Conservation (phyloP, 1,140 invertebrate species). For the Calephelis nemesis region DNA sequence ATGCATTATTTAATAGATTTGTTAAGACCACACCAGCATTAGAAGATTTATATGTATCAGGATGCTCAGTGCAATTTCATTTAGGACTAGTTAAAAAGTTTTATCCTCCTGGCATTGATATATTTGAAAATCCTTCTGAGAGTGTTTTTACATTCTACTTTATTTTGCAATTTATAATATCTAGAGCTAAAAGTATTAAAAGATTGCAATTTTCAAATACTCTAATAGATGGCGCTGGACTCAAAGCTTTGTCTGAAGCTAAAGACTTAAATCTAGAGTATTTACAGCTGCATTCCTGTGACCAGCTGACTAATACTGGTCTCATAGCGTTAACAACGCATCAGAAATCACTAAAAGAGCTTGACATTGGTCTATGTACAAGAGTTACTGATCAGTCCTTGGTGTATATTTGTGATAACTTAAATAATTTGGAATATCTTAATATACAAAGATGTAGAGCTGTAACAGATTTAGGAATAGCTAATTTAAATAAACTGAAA, state of each 20-base stretch:
- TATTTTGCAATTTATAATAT: conserved; percentile 80
- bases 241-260: conserved; percentile 79
- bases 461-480: conserved; percentile 81
- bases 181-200: conserved; percentile 79
- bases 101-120: conserved; percentile 77
- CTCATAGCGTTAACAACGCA: conserved; percentile 78
- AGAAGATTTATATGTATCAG: conserved; percentile 81
- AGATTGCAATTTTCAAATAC: conserved; percentile 83
- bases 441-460: conserved; percentile 81
- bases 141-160: conserved; percentile 86
- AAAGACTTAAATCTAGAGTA: conserved; percentile 79
- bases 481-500: conserved; percentile 77
- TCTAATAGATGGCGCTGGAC: conserved; percentile 82
- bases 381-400: conserved; percentile 83
- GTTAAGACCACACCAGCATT: conserved; percentile 81
- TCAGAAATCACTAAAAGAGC: conserved; percentile 79
- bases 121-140: conserved; percentile 80
- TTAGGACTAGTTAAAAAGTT: conserved; percentile 82
- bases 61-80: conserved; percentile 85
- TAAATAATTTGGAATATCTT: conserved; percentile 79
- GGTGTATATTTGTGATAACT: conserved; percentile 79
- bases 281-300: conserved; percentile 81
- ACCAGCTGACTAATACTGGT: conserved; percentile 83
- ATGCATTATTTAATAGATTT: conserved; percentile 84
- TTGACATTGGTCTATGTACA: conserved; percentile 83